Evolutionary conservation across 2,888 invertebrate genomes (phyloP).

Genomic region (Dione vanillae): DNA sequence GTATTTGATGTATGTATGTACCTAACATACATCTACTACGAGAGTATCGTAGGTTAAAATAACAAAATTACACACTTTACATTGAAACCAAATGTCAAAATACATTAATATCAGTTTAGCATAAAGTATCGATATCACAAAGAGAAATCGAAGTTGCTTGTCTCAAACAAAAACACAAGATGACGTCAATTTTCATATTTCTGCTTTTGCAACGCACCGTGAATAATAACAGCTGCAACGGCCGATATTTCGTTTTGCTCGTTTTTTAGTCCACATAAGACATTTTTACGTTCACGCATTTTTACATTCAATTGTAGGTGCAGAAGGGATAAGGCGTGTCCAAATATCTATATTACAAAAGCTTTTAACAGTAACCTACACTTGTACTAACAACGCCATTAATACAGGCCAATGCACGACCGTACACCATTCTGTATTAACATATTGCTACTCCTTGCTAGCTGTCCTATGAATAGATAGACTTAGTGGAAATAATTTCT

Average conservation of each 20-base stretch:
- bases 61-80: not conserved
- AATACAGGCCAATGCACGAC: not conserved
- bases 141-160: constrained; percentile 15
- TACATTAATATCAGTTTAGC: not conserved
- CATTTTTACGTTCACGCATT: constrained; percentile 1
- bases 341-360: not conserved
- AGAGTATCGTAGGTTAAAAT: not conserved
- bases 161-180: constrained; percentile 17
- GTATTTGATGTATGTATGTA: no score
- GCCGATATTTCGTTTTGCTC: constrained; percentile 9
- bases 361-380: not conserved
- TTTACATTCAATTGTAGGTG: constrained; percentile 1
- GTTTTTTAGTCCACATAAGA: constrained; percentile 12
- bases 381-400: not conserved
- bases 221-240: not conserved
- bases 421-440: not conserved
- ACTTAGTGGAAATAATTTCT: constrained; percentile 59
- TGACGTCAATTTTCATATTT: constrained; percentile 22
- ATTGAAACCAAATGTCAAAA: not conserved
- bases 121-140: constrained; percentile 15
- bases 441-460: not conserved
- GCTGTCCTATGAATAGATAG: constrained; percentile 22
- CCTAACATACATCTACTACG: no score
- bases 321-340: not conserved
- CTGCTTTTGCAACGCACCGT: constrained; percentile 21